These are phyloP conservation scores for Melanotaenia pygmaea DNA, from an alignment of 2,797 vertebrate genomes.

Conservation along the genomic window DNA sequence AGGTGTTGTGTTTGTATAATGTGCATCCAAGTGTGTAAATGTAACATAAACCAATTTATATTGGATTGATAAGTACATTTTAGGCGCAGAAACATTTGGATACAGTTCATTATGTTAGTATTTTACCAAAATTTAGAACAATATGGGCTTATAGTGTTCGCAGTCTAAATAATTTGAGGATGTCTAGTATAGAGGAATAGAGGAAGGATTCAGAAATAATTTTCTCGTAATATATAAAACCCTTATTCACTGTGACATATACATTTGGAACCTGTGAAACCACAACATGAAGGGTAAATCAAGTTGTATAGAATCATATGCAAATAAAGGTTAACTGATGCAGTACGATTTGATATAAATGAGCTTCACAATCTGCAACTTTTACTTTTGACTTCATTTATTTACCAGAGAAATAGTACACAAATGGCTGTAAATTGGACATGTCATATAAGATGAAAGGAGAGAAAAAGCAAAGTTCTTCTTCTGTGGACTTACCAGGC, in stretches of 20 bases:
- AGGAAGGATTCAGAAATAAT: background rate
- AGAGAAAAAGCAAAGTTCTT: background rate
- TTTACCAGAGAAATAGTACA: background rate
- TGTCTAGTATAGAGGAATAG: background rate
- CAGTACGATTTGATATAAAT: background rate
- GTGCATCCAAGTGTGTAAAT: background rate
- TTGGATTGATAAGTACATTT: background rate
- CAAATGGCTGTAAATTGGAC: background rate
- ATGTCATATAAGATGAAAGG: background rate
- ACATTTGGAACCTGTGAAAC: background rate
- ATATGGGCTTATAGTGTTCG: background rate
- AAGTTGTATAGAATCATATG: background rate
- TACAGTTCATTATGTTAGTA: background rate
- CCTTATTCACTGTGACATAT: background rate
- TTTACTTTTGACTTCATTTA: background rate
- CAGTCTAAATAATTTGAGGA: background rate
- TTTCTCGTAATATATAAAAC: background rate
- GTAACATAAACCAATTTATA: background rate
- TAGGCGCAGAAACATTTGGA: background rate
- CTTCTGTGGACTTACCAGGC: slow-evolving; percentile 87
- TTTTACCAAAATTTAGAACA: background rate
- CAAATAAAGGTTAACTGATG: background rate
- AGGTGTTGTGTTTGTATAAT: background rate
- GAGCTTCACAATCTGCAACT: background rate
- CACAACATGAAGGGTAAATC: background rate